Base-by-base conservation (phyloP, 2,113 vertebrate species). In the Callaeas wilsoni region DNA sequence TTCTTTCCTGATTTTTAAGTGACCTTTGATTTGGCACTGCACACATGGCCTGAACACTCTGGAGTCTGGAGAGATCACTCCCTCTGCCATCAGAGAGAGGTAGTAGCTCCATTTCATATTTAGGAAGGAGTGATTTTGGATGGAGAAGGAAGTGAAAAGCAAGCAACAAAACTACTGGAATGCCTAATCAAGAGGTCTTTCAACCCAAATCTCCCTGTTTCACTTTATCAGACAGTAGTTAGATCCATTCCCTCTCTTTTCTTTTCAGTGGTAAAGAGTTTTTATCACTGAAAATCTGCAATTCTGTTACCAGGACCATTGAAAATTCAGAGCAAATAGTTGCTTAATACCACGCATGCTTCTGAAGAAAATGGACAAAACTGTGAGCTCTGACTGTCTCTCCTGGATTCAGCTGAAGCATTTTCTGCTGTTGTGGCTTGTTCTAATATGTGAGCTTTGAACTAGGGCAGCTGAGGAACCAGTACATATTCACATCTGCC, bases 41-140 rank as follows among this genome's bases (percentile, higher is more conserved):
- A 27, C 0, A 2, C 2, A 0, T 50, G 35, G 59, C 13, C 7
- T 1, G 2, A 59, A 57, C 4, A 16, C 10, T 6, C 1, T 0
- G 0, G 10, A 8, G 16, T 75, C 42, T 74, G n/a, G 12, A 77
- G 32, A 10, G 21, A 44, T 52, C 8, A 6, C 3, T 46, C 10
- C 6, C 5, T 56, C 32, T 68, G 56, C 16, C 39, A 59, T 18
- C 7, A 47, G 50, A 74, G 5, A 69, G 8, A 50, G 2, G 2
- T 14, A 6, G 9, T 44, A 42, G 7, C 12, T 62, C 1, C 0
- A 33, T 47, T 91, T 67, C 15, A 21, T 21, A 81, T 77, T 84
- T 70, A 87, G 9, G 13, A 25, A 70, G 14, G 12, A 69, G 7
- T 0, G 0, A 77, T 69, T 86, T 77, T 26, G 53, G 80, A 41